Percentiles rank a stretch among this genome's conserved stretches.
phyloP scores from a whole-genome alignment of 2,797 vertebrate genomes.

The Cheirogaleus major region DNA sequence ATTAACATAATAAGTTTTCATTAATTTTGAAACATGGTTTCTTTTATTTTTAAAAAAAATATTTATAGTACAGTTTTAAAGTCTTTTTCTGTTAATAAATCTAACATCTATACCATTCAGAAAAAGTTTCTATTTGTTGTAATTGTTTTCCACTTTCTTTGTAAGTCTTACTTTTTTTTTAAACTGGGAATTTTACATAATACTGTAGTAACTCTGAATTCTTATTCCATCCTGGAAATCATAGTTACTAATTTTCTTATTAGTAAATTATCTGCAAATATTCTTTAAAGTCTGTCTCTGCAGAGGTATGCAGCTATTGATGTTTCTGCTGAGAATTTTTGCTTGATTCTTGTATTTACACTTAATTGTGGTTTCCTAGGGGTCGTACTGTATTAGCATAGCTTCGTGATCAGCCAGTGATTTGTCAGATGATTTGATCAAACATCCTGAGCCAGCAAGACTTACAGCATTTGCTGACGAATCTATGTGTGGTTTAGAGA shows the following conservation, averaged over 20 bases:
- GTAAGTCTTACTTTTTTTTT: neutral
- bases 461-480: fast-evolving
- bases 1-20: neutral
- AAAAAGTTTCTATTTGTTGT: neutral
- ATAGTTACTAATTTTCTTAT: neutral
- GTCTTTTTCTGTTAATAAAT: neutral
- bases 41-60: neutral
- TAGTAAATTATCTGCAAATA: fast-evolving
- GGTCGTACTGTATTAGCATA: fast-evolving
- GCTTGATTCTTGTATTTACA: neutral
- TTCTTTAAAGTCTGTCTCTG: neutral
- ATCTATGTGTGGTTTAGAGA: fast-evolving
- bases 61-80: neutral
- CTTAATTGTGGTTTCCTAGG: neutral
- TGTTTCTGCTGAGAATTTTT: neutral
- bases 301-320: neutral
- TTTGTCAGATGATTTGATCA: neutral
- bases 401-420: neutral
- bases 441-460: neutral
- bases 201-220: neutral
- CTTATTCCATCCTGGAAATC: neutral
- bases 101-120: neutral
- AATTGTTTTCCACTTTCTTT: neutral
- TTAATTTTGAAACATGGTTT: neutral
- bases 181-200: neutral